Evolutionary conservation across 2,888 invertebrate genomes (phyloP).

Genomic region (Caenorhabditis sulstoni): DNA sequence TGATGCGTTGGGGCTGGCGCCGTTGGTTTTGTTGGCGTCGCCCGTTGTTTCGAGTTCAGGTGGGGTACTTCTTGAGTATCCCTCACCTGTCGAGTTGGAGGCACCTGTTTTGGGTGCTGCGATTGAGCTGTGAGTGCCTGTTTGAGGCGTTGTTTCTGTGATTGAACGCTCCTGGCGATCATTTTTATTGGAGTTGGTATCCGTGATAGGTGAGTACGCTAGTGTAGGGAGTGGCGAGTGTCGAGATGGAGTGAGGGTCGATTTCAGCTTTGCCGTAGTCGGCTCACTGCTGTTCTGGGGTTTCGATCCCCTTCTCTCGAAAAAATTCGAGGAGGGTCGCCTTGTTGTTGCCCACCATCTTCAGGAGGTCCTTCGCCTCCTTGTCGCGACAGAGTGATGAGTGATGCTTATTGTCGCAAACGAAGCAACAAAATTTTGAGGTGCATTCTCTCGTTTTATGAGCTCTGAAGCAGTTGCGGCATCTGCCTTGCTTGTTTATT

Average conservation of each 20-base stretch:
- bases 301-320: conserved; percentile 1
- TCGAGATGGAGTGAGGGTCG: neutral
- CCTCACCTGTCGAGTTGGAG: neutral
- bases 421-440: neutral
- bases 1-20: neutral
- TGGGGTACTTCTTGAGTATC: neutral
- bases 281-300: neutral
- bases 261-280: neutral
- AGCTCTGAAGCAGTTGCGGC: too few relatives aligned
- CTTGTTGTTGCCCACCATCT: too few relatives aligned
- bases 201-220: neutral
- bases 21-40: too few relatives aligned
- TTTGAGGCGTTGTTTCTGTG: neutral
- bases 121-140: too few relatives aligned
- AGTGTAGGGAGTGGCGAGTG: too few relatives aligned
- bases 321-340: neutral
- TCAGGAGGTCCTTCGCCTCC: neutral
- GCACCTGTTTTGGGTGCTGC: too few relatives aligned
- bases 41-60: neutral
- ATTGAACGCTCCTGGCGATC: neutral
- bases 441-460: conserved; percentile 2
- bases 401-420: neutral
- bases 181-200: neutral
- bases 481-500: too few relatives aligned
- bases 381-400: conserved; percentile 2